phyloP scores from a whole-genome alignment of 2,113 vertebrate species.

The Onychorhynchus coronatus region DNA sequence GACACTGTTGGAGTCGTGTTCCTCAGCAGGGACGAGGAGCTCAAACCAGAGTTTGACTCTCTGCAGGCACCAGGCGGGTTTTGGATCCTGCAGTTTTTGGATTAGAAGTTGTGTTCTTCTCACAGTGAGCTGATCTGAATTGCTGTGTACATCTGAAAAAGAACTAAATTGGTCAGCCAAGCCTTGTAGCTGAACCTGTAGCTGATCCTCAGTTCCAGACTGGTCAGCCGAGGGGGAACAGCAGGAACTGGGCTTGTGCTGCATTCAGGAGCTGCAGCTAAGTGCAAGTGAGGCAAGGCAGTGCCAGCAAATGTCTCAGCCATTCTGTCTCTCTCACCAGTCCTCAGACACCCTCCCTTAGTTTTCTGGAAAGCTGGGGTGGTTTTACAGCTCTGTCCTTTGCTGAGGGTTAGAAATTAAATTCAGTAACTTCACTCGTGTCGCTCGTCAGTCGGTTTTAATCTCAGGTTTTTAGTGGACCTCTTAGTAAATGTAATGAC shows the following conservation, averaged over 20 bases:
- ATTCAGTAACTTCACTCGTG: neutral
- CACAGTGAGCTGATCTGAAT: neutral
- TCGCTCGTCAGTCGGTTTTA: neutral
- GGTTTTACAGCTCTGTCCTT: neutral
- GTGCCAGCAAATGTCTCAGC: rapidly evolving
- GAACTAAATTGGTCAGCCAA: neutral
- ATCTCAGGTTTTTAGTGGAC: neutral
- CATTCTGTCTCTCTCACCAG: neutral
- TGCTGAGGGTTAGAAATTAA: neutral
- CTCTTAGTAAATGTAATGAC: neutral
- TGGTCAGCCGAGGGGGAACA: neutral
- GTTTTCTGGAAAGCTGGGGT: neutral
- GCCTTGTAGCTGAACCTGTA: neutral
- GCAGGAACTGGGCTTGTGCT: neutral
- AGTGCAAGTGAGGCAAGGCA: neutral
- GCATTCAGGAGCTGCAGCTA: neutral
- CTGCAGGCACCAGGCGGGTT: neutral
- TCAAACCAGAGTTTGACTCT: neutral
- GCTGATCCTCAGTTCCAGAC: too few species aligned
- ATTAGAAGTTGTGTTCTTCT: neutral
- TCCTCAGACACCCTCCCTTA: neutral
- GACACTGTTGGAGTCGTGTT: too few species aligned
- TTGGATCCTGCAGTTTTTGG: neutral
- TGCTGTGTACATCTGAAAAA: neutral
- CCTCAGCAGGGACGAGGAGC: neutral